These are phyloP conservation scores for Magallana angulata DNA, from an alignment of 1,140 invertebrate species.

Conservation along the genomic window DNA sequence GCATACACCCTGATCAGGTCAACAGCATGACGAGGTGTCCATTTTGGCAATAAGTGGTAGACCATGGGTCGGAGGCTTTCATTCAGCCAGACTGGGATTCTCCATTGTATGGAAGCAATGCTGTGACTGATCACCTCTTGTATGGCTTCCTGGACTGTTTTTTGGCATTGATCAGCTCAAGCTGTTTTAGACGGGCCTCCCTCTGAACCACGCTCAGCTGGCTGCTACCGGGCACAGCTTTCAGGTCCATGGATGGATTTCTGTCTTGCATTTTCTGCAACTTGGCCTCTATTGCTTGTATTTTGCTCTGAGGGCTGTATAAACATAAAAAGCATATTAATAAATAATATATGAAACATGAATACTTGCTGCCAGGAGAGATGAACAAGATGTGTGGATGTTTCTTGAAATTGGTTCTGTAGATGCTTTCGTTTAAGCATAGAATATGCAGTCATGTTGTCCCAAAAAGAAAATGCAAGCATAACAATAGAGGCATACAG, in stretches of 20 bases:
- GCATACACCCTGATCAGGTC: too few species aligned
- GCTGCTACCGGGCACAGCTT: conserved; percentile 65
- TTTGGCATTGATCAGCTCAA: neutral
- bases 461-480: too few species aligned
- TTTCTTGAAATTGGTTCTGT: neutral
- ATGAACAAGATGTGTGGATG: too few species aligned
- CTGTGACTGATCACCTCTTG: neutral
- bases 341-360: neutral
- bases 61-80: too few species aligned
- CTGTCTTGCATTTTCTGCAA: conserved; percentile 65
- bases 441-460: too few species aligned
- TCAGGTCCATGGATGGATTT: conserved; percentile 55
- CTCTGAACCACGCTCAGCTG: conserved; percentile 2
- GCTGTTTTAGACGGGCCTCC: conserved; percentile 7
- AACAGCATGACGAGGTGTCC: too few species aligned
- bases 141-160: neutral
- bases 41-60: too few species aligned
- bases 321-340: conserved; percentile 22
- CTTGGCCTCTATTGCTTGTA: conserved; percentile 71
- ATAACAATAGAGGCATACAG: too few species aligned
- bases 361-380: too few species aligned
- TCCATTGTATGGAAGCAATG: too few species aligned
- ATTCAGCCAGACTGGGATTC: too few species aligned
- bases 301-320: conserved; percentile 67
- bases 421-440: neutral